Percentiles rank a stretch among this genome's conserved stretches.
Evolutionary conservation across 2,888 invertebrate species (phyloP).

Genomic region (Phyto melanocephala): DNA sequence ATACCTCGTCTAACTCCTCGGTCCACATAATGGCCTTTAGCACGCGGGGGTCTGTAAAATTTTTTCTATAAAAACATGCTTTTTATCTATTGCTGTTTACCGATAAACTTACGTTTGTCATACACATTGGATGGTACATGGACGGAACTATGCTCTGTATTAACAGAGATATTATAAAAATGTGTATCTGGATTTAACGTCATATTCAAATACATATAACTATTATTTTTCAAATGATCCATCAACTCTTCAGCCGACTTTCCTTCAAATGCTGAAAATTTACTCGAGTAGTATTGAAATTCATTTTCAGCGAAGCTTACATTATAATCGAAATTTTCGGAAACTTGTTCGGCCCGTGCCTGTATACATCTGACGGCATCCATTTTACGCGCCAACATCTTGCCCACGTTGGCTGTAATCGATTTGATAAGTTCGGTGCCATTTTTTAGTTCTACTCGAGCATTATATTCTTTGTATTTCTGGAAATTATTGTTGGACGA

Average conservation of each 20-base stretch:
- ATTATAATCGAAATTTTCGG: conserved; percentile 82
- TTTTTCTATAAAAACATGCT: too few species aligned
- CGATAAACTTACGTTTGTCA: conserved; percentile 83
- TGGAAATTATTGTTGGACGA: conserved; percentile 71
- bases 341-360: conserved; percentile 85
- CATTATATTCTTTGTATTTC: conserved; percentile 89
- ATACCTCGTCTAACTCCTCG: conserved; percentile 89
- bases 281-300: conserved; percentile 87
- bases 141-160: conserved; percentile 89
- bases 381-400: conserved; percentile 92
- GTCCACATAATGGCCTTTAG: conserved; percentile 94
- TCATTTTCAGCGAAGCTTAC: conserved; percentile 74
- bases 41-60: conserved; percentile 80
- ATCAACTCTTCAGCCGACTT: conserved; percentile 71
- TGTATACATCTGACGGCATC: conserved; percentile 93
- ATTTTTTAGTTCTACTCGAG: conserved; percentile 88
- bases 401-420: conserved; percentile 89
- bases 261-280: conserved; percentile 83
- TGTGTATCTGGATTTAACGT: conserved; percentile 86
- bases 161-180: conserved; percentile 91
- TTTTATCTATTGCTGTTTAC: neutral
- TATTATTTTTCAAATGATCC: conserved; percentile 72
- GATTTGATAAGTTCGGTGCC: conserved; percentile 88
- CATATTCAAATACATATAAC: conserved; percentile 81
- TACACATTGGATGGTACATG: conserved; percentile 97